Evolutionary conservation across 1,140 invertebrate genomes (phyloP).

Genomic region (Brachionus calyciflorus): DNA sequence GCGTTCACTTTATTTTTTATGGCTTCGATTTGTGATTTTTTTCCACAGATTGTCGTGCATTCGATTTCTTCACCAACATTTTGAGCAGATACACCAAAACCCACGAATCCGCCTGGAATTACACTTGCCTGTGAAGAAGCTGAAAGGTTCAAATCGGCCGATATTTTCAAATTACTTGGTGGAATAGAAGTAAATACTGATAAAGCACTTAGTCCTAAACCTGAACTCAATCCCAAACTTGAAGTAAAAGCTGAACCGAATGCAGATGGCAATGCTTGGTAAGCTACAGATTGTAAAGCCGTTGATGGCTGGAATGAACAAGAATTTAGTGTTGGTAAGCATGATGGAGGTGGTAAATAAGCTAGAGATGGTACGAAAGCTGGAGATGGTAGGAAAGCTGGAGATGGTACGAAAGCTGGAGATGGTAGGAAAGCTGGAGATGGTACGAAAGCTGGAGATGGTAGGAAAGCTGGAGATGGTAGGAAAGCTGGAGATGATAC

Average conservation of each 20-base stretch:
- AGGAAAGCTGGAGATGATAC: too few relatives aligned
- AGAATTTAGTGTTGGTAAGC: not conserved
- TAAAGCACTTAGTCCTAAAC: not conserved
- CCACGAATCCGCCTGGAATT: too few relatives aligned
- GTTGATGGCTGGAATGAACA: not conserved
- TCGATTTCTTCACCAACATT: not conserved
- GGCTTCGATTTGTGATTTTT: constrained; percentile 8
- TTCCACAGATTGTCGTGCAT: constrained; percentile 17
- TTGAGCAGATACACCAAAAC: not conserved
- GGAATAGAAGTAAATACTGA: not conserved
- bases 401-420: not conserved
- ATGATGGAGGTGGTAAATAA: too few relatives aligned
- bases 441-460: not conserved
- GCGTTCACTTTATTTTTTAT: not conserved
- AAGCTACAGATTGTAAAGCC: not conserved
- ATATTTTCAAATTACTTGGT: not conserved
- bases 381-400: too few relatives aligned
- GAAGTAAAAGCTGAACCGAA: not conserved
- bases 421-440: not conserved
- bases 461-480: too few relatives aligned
- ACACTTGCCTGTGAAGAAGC: not conserved
- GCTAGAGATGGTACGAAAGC: too few relatives aligned
- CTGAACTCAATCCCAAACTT: not conserved
- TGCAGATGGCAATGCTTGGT: not conserved
- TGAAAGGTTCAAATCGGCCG: not conserved